These are phyloP conservation scores for Acrossocheilus fasciatus DNA, from an alignment of 2,797 vertebrate genomes.

Conservation along the genomic window DNA sequence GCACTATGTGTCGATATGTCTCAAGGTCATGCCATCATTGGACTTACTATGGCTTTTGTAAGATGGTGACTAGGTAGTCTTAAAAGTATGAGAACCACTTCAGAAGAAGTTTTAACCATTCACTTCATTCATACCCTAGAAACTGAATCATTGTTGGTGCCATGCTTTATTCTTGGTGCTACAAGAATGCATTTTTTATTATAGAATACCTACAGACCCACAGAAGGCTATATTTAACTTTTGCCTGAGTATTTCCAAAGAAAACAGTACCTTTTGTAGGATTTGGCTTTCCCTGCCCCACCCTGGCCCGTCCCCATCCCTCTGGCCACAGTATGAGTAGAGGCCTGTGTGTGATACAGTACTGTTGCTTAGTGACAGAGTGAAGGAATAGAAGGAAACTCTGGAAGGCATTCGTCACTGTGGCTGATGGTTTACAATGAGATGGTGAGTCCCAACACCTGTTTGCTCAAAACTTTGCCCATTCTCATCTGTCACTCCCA, in stretches of 20 bases:
- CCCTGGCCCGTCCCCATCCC: background rate
- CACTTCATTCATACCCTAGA: background rate
- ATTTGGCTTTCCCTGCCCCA: conserved; percentile 5
- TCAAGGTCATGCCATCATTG: background rate
- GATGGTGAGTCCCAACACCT: conserved; percentile 41
- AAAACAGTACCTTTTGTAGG: background rate
- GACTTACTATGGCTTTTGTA: background rate
- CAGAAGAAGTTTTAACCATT: background rate
- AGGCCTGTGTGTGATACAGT: background rate
- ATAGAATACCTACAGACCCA: background rate
- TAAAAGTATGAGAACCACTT: background rate
- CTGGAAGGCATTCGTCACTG: conserved; percentile 18
- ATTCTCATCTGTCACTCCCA: conserved; percentile 43
- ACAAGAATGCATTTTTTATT: background rate
- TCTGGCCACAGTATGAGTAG: background rate
- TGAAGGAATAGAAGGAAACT: conserved; percentile 13
- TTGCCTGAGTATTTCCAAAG: background rate
- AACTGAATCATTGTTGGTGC: background rate
- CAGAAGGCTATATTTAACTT: background rate
- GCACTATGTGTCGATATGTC: background rate
- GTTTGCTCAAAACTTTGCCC: conserved; percentile 35
- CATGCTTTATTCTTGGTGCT: background rate
- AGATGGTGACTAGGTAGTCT: background rate
- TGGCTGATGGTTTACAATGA: conserved; percentile 20
- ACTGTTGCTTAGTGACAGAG: conserved; percentile 17